phyloP scores from a whole-genome alignment of 2,888 invertebrate species.

The Apodemia mormo region DNA sequence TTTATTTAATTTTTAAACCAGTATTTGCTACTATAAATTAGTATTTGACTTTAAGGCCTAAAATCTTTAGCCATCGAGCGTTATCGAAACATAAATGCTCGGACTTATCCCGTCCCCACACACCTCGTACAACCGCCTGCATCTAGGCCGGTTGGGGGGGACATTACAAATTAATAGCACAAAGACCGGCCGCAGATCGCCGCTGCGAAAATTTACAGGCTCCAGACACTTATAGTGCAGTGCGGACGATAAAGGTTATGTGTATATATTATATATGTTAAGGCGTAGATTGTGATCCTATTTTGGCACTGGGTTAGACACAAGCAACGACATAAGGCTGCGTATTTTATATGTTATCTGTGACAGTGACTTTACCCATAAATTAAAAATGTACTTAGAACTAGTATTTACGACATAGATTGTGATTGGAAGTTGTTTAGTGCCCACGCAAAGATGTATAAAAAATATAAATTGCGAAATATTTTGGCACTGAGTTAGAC shows the following conservation, averaged over 20 bases:
- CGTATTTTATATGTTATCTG: background rate
- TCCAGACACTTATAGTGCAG: constrained; percentile 66
- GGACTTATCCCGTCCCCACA: constrained; percentile 50
- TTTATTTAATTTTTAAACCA: too few relatives aligned
- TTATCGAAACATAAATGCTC: constrained; percentile 31
- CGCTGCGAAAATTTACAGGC: constrained; percentile 78
- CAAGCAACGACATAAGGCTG: constrained; percentile 1
- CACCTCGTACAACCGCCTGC: constrained; percentile 51
- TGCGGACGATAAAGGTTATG: constrained; percentile 57
- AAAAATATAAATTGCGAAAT: constrained; percentile 18
- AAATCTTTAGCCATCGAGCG: constrained; percentile 23
- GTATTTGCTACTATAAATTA: too few relatives aligned
- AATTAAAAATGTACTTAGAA: too few relatives aligned
- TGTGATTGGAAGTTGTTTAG: too few relatives aligned
- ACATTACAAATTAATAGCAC: constrained; percentile 82
- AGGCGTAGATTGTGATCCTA: constrained; percentile 36
- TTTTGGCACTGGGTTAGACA: constrained; percentile 41
- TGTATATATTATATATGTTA: constrained; percentile 45
- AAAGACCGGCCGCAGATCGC: constrained; percentile 80
- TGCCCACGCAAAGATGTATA: too few relatives aligned
- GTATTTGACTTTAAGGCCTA: constrained; percentile 7
- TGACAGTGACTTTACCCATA: background rate
- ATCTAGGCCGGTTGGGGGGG: constrained; percentile 64
- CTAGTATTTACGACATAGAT: too few relatives aligned
- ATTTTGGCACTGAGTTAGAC: constrained; percentile 39